Conservation (phyloP, 2,888 invertebrate species). For the Oxytorus armatus region DNA sequence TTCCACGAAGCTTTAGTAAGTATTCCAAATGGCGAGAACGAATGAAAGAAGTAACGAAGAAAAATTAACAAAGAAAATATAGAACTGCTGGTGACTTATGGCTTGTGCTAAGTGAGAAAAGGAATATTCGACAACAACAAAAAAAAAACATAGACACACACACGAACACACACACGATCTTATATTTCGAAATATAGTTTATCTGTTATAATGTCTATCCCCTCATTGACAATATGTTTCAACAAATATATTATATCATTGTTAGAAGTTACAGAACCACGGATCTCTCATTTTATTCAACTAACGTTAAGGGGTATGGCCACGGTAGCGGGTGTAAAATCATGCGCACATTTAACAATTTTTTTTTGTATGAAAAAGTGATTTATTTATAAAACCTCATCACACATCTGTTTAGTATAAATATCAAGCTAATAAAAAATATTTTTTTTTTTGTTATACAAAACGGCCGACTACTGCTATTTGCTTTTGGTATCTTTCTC, state of each 20-base stretch:
- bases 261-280: slow-evolving; percentile 80
- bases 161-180: slow-evolving; percentile 71
- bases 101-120: slow-evolving; percentile 53
- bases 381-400: no score
- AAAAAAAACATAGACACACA: slow-evolving; percentile 35
- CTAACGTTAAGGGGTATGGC: not conserved
- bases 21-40: slow-evolving; percentile 51
- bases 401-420: no score
- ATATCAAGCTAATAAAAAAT: no score
- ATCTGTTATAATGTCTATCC: slow-evolving; percentile 83
- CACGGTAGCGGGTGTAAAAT: no score
- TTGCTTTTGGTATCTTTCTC: no score
- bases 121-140: slow-evolving; percentile 54
- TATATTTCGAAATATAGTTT: slow-evolving; percentile 81
- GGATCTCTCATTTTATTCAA: slow-evolving; percentile 52
- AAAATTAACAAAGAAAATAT: slow-evolving; percentile 36
- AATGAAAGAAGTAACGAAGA: slow-evolving; percentile 34
- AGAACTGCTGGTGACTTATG: slow-evolving; percentile 53
- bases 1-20: slow-evolving; percentile 70
- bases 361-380: no score
- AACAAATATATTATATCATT: slow-evolving; percentile 82
- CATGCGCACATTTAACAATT: no score
- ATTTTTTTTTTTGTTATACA: no score
- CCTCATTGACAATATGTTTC: slow-evolving; percentile 83
- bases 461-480: no score